Evolutionary conservation across 2,888 invertebrate species (phyloP), one percentile per base, ranked within the genome.

Genomic region (Scrobipalpa costella): DNA sequence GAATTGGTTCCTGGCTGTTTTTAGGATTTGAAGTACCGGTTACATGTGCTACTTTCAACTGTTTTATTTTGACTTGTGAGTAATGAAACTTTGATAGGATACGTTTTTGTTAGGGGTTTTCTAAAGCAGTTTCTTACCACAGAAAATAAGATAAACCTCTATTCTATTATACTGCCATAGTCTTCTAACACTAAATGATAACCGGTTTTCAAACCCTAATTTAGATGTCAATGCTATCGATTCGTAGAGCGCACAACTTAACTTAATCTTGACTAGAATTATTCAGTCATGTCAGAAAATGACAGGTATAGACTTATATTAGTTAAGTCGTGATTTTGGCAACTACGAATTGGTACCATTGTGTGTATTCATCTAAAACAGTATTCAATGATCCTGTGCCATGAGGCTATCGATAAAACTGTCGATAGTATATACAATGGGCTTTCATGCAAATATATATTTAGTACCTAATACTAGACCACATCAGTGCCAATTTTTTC

Each of bases 401-500:
- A 50, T 50, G 9, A 8, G 27, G 5, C n/a, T 44, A n/a, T 44
- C 44, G 44, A n/a, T 44, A 38, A 13, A 47, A 7, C 15, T 15
- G 21, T 50, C 50, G 50, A 21, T 52, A 21, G 13, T 21, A 52
- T 27, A 5, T 21, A 19, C 13, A 52, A 52, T 21, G 21, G 21
- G 19, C 55, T 55, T 34, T 15, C n/a, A 34, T 55, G 13, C 7
- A 27, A 55, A 33, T 34, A 27, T 8, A 49, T 13, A 8, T 49
- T 33, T 33, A 55, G 55, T 33, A 55, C 55, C 6, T 55, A 55
- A 55, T 15, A 50, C 15, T 58, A 57, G 55, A 58, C 58, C 40
- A 58, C 19, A 19, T 11, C 9, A 8, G 58, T 58, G 58, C 58
- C 58, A 58, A 58, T 13, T 36, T 55, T 58, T 58, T 58, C 40